These are phyloP conservation scores for Hirtodrosophila trivittata DNA, from an alignment of 2,888 invertebrate species.

Conservation along the genomic window DNA sequence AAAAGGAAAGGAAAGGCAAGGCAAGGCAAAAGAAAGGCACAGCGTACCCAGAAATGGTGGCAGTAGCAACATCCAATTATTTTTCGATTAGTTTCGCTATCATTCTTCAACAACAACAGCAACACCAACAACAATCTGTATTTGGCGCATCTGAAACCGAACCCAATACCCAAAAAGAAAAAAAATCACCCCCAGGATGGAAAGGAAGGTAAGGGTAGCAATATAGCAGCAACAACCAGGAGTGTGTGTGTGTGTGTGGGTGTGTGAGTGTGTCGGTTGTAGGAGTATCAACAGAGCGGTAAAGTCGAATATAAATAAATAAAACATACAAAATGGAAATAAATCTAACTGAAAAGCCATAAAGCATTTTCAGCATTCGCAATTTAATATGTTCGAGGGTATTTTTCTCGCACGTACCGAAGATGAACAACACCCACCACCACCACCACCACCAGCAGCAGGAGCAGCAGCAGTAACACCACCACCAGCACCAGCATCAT, in stretches of 20 bases:
- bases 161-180: constrained; percentile 40
- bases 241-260: constrained; percentile 28
- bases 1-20: constrained; percentile 36
- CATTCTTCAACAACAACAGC: constrained; percentile 77
- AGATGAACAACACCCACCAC: constrained; percentile 78
- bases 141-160: constrained; percentile 72
- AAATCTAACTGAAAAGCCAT: constrained; percentile 84
- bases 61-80: constrained; percentile 81
- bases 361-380: constrained; percentile 83
- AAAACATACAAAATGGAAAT: constrained; percentile 83
- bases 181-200: constrained; percentile 50
- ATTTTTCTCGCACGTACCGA: constrained; percentile 79
- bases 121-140: constrained; percentile 44
- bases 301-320: constrained; percentile 81
- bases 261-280: constrained; percentile 48
- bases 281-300: constrained; percentile 71
- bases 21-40: constrained; percentile 47
- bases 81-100: constrained; percentile 84
- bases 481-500: constrained; percentile 41
- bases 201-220: constrained; percentile 43
- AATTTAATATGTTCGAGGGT: constrained; percentile 82
- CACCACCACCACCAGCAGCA: constrained; percentile 45
- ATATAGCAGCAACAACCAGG: constrained; percentile 17
- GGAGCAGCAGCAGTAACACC: constrained; percentile 19
- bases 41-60: constrained; percentile 36